phyloP scores from a whole-genome alignment of 2,888 invertebrate species.

The Heliconius ethilla region DNA sequence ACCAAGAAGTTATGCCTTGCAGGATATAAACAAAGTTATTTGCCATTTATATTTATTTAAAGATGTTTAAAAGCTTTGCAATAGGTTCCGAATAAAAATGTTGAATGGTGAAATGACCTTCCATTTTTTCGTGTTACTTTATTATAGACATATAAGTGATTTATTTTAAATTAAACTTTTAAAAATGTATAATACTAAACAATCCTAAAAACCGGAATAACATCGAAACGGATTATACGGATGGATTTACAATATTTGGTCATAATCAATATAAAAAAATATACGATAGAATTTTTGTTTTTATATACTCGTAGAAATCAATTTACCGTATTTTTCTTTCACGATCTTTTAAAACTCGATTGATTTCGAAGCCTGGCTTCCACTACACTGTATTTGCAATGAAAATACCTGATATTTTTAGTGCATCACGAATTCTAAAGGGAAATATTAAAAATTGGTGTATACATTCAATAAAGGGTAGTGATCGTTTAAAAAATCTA shows the following conservation, averaged over 20 bases:
- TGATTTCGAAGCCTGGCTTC: neutral
- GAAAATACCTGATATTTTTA: slow-evolving; percentile 12
- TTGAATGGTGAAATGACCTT: neutral
- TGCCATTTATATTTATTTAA: neutral
- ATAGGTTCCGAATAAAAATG: neutral
- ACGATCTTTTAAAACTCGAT: slow-evolving; percentile 1
- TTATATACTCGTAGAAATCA: neutral
- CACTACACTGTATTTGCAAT: slow-evolving; percentile 2
- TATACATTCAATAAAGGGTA: slow-evolving; percentile 15
- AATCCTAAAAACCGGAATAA: too few species aligned
- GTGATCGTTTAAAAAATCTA: slow-evolving; percentile 19
- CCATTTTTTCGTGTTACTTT: neutral
- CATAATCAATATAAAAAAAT: too few species aligned
- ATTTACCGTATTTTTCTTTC: neutral
- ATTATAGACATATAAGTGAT: neutral
- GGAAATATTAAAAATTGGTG: slow-evolving; percentile 11
- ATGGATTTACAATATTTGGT: too few species aligned
- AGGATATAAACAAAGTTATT: neutral
- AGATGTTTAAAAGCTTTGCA: neutral
- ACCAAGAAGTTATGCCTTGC: neutral
- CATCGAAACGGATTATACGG: too few species aligned
- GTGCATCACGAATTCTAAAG: neutral
- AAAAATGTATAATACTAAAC: too few species aligned
- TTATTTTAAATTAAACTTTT: too few species aligned
- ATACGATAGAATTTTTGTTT: neutral